These are phyloP conservation scores for Syngnathus acus DNA, from an alignment of 2,797 vertebrate genomes.

Conservation along the genomic window DNA sequence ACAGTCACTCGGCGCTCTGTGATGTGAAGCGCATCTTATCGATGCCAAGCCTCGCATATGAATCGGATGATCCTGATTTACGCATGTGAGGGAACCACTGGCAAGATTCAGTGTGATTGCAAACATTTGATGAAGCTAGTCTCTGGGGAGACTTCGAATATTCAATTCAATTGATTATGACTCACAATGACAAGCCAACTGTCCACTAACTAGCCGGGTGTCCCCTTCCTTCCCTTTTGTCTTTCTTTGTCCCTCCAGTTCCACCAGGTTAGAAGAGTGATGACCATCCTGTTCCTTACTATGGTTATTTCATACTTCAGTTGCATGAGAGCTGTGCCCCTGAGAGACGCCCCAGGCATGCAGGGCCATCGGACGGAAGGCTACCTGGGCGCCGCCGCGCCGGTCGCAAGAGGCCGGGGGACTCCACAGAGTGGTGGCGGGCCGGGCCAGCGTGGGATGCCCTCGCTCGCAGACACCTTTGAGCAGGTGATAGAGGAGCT, in stretches of 20 bases:
- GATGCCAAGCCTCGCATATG: conserved; percentile 50
- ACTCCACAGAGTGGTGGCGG: conserved; percentile 84
- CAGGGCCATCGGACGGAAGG: conserved; percentile 92
- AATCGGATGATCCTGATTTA: conserved; percentile 47
- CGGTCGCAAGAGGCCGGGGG: conserved; percentile 81
- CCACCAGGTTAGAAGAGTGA: conserved; percentile 99
- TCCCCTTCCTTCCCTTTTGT: conserved; percentile 16
- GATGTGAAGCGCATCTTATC: conserved; percentile 39
- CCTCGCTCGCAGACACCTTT: conserved; percentile 90
- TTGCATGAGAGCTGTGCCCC: conserved; percentile 99
- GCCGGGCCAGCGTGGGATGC: conserved; percentile 75
- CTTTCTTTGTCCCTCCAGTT: conserved; percentile 71
- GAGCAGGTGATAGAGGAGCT: conserved; percentile 99
- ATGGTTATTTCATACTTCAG: conserved; percentile 99
- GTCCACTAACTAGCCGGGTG: conserved; percentile 35
- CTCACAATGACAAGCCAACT: not conserved
- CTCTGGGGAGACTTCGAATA: conserved; percentile 13
- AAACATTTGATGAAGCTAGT: conserved; percentile 15
- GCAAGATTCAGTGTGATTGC: conserved; percentile 34
- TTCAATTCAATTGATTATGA: conserved; percentile 11
- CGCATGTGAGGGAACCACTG: conserved; percentile 48
- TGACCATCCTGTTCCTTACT: conserved; percentile 99
- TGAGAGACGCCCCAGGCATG: conserved; percentile 89
- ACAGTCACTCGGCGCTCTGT: conserved; percentile 13
- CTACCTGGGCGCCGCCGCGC: conserved; percentile 85